Evolutionary conservation across 2,797 vertebrate species (phyloP), one percentile per base, ranked within the genome.

Genomic region (Macropodus opercularis): DNA sequence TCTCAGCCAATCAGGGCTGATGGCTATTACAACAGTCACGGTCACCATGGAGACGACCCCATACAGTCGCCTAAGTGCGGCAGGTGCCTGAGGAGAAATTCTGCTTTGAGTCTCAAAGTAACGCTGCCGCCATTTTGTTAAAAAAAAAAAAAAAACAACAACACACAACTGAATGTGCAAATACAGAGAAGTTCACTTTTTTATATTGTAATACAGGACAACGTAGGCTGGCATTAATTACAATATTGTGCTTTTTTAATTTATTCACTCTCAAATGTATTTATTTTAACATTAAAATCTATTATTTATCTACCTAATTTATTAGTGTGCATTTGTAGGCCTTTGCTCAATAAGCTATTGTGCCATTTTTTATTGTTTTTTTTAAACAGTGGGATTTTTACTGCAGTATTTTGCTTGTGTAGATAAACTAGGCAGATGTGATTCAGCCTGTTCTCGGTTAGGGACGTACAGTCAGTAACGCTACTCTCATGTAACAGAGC

Each of bases 51-150:
- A 73, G 81, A 90, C 77, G 31, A 79, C 82, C 79, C 72, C 73
- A 76, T 83, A 83, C 75, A 87, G 85, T 81, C 79, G 85, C 87
- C 79, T 63, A 63, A 80, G 87, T 63, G 86, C 81, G 81, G 77
- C 85, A 90, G 80, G 88, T 89, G 89, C 90, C 89, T 89, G 87
- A 87, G 85, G 77, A 90, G 80, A 86, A 81, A 84, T 75, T 81
- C 36, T 84, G 81, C 85, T 85, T 86, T 81, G 75, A 85, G 80
- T 85, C 83, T 86, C 87, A 81, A 88, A 84, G 86, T 86, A 84
- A 84, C 80, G 77, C 82, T 87, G 89, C 80, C 76, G 79, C 68
- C 86, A 83, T 89, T 91, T 90, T 91, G 78, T 84, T 86, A 75
- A 68, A 71, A 85, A 81, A 48, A 53, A 17, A 34, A 0, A 8